Base-by-base conservation (phyloP, 2,113 vertebrate species). In the Microtus montanus region DNA sequence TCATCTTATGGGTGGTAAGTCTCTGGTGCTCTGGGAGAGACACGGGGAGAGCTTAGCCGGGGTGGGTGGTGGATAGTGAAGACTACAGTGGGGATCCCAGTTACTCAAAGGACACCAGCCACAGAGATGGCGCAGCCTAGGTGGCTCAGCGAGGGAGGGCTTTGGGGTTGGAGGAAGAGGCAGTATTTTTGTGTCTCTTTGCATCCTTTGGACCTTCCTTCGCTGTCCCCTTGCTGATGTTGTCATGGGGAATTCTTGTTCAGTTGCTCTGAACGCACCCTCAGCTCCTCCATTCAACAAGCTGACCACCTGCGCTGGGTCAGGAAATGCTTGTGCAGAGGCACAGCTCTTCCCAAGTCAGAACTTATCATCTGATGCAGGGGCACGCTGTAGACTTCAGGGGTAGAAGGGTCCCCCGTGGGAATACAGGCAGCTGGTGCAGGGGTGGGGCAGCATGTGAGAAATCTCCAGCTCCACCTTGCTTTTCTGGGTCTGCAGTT, bases 1-100 rank as follows among this genome's bases (percentile, higher is more conserved):
- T 99, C 82, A 82, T 98, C 96, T 94, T 99, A 92, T 99, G 99
- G 99, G 97, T 99, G 99, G 99, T 99, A 98, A 97, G 98, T 3
- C 0, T 70, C 8, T 52, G 66, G 13, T 49, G 3, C 4, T 24
- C 7, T 0, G 0, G 19, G 15, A 63, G 75, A 49, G 54, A 20
- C 38, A 19, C 7, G 2, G 28, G 3, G 10, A n/a, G 73, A 12
- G 12, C 54, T 84, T 44, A 26, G 28, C 77, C 1, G 2, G 75
- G 74, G 10, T 1, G 0, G 4, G 4, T 3, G 3, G 15, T 70
- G 17, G 1, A 7, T 78, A 79, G 15, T 70, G 20, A 30, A 66
- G 5, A 71, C 47, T 14, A 1, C 19, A 9, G 12, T 35, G 17
- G 90, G 35, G n/a, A 58, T 17, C 35, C 15, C 44, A 0, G 19